Conservation (phyloP, 2,113 vertebrate species). For the Hypomesus transpacificus region DNA sequence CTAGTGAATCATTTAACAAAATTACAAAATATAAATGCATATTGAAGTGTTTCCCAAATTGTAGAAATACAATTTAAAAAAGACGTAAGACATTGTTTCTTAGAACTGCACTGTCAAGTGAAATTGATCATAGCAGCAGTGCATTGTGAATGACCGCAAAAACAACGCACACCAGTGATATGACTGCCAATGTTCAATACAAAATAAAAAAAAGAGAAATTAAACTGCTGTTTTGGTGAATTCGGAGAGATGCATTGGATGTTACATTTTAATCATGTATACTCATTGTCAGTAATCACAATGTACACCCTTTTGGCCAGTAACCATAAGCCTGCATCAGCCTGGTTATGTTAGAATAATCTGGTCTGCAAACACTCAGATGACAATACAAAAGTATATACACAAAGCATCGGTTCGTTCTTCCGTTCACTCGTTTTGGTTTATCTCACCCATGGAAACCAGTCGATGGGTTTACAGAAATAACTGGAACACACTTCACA, state of each 20-base stretch:
- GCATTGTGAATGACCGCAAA: conserved; percentile 31
- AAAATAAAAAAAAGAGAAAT: conserved; percentile 5
- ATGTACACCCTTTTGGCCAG: background rate
- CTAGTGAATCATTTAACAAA: background rate
- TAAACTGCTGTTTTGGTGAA: background rate
- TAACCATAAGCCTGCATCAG: too few relatives aligned
- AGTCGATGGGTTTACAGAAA: background rate
- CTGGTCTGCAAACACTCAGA: background rate
- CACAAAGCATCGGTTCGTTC: background rate
- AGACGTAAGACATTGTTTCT: conserved; percentile 3
- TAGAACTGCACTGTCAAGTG: conserved; percentile 7
- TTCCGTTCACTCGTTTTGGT: conserved; percentile 41
- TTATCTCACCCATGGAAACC: conserved; percentile 34
- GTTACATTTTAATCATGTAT: conserved; percentile 9
- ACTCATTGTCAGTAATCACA: conserved; percentile 1
- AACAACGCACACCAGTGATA: conserved; percentile 15
- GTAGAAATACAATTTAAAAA: conserved; percentile 7
- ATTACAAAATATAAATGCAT: background rate
- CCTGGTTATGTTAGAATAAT: too few relatives aligned
- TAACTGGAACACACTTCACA: background rate
- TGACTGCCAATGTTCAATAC: conserved; percentile 16
- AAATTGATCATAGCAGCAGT: conserved; percentile 34
- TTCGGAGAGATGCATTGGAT: background rate
- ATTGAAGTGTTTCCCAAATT: background rate
- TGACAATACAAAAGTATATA: background rate